phyloP scores from a whole-genome alignment of 1,140 invertebrate genomes.

The Hyles vespertilio region DNA sequence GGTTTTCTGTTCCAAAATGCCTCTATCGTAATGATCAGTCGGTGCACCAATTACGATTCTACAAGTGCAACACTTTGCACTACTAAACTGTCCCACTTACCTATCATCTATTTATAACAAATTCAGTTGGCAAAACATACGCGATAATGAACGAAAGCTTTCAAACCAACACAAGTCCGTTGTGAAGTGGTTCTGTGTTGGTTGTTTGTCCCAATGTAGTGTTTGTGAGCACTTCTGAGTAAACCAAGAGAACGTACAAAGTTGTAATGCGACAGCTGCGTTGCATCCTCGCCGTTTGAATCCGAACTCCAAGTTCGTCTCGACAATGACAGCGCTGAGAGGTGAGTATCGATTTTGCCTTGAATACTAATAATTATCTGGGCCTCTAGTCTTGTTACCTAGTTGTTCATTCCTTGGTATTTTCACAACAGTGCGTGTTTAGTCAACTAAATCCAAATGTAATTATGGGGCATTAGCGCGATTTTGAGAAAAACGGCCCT shows the following conservation, averaged over 20 bases:
- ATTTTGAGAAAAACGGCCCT: no score
- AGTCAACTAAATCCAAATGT: no score
- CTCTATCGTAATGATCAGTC: no score
- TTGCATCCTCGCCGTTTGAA: no score
- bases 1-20: no score
- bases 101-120: constrained; percentile 19
- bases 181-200: background rate
- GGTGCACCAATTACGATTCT: background rate
- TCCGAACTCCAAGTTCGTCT: constrained; percentile 10
- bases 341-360: constrained; percentile 30
- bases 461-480: no score
- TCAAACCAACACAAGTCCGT: background rate
- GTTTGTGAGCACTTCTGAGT: no score
- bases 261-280: constrained; percentile 36
- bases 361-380: no score
- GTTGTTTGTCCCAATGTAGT: background rate
- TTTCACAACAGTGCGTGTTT: no score
- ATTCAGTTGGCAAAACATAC: constrained; percentile 26
- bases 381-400: no score
- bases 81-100: constrained; percentile 15
- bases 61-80: background rate
- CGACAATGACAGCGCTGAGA: constrained; percentile 30
- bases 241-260: constrained; percentile 4
- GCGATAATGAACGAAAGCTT: constrained; percentile 11
- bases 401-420: no score